Base-by-base conservation (phyloP, 2,113 vertebrate genomes). In the Eclectus roratus region DNA sequence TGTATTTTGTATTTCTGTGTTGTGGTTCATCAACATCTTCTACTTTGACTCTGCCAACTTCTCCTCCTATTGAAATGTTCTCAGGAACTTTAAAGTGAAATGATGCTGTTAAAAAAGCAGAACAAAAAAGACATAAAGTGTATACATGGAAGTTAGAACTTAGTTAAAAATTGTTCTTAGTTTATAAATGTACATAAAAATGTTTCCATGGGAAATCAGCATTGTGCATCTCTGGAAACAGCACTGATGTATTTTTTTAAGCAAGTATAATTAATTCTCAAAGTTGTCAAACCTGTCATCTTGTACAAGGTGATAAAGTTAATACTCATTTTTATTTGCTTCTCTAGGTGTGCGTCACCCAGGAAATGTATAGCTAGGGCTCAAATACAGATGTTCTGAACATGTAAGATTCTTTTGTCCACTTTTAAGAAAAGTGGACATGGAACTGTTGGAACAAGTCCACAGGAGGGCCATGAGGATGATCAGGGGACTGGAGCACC, bases 21-120 rank as follows among this genome's bases (percentile, higher is more conserved):
- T 99, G 98, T n/a, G 98, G 97, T 95, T 99, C 98, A 29, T 99
- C 99, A 37, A 96, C 81, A 89, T 99, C 99, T 87, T 98, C 95
- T 43, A 99, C 89, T 88, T 97, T 89, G 91, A 99, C 91, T 43
- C 78, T 98, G 41, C 98, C 98, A 27, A 99, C 96, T 80, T 97
- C 94, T 80, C 96, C 97, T 53, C 97, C 97, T 39, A 98, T 72
- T 25, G 97, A 98, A 80, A 97, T 94, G 60, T 99, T 96, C 96
- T 99, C 99, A 14, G 96, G 97, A 64, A 99, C 98, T 6, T 88
- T n/a, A 44, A 99, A 98, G 4, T 80, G 91, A 74, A 98, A 99
- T 1, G 56, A 93, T 15, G 39, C 99, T 99, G 97, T 88, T 87
- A 80, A 61, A 83, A 93, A 31, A 37, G 10, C 72, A 39, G 19